Percentiles rank a stretch among this genome's conserved stretches.
phyloP scores from a whole-genome alignment of 2,113 vertebrate genomes.

The Hemiscyllium ocellatum region DNA sequence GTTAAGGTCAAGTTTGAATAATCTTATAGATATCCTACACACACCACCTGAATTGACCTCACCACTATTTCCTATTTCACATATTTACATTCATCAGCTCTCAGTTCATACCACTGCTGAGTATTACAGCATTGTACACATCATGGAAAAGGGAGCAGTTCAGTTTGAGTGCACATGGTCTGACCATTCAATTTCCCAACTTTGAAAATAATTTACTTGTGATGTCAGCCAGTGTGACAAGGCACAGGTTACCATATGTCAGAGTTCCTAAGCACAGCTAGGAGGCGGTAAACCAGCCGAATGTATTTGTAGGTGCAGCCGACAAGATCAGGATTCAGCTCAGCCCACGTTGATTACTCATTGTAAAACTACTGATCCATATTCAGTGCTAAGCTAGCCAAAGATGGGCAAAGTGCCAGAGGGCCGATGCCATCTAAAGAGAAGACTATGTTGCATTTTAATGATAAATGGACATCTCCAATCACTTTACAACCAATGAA shows the following conservation, averaged over 20 bases:
- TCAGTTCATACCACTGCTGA: background rate
- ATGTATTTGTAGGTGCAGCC: background rate
- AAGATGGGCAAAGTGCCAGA: background rate
- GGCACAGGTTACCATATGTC: background rate
- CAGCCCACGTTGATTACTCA: background rate
- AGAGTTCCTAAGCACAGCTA: background rate
- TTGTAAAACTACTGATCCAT: background rate
- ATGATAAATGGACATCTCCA: background rate
- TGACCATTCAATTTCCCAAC: background rate
- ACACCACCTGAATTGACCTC: background rate
- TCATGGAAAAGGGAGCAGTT: background rate
- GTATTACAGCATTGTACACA: background rate
- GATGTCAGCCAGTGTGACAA: background rate
- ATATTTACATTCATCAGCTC: background rate
- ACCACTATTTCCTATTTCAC: background rate
- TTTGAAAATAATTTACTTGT: background rate
- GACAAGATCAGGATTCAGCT: background rate
- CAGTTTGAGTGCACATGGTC: background rate
- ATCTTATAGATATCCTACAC: background rate
- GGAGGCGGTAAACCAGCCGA: background rate
- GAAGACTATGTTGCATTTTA: background rate
- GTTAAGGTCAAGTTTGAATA: background rate
- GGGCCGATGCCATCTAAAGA: background rate
- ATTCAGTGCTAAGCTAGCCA: background rate
- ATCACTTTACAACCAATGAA: background rate